These are phyloP conservation scores for Plusia festucae DNA, from an alignment of 2,888 invertebrate species.

Conservation along the genomic window DNA sequence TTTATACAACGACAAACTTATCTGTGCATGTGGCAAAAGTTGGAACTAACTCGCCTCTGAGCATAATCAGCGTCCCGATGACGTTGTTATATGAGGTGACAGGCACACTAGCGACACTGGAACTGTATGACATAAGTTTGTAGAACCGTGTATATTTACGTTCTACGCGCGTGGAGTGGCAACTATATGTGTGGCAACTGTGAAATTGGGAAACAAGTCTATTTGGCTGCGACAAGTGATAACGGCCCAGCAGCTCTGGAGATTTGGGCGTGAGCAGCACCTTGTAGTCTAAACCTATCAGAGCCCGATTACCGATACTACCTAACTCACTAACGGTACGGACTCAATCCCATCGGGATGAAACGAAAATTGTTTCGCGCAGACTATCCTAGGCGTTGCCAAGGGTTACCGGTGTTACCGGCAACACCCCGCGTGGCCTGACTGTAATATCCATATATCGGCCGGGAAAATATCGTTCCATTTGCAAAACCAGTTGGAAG, in stretches of 20 bases:
- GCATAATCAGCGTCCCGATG: not conserved
- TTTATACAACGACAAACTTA: constrained; percentile 16
- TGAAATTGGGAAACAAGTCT: constrained; percentile 58
- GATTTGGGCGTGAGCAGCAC: constrained; percentile 9
- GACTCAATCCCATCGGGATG: constrained; percentile 16
- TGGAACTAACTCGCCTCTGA: not conserved
- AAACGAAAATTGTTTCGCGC: constrained; percentile 43
- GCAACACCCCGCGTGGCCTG: constrained; percentile 8
- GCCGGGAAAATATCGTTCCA: constrained; percentile 43
- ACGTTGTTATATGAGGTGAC: not conserved
- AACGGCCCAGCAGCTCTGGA: constrained; percentile 33
- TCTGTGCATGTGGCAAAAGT: constrained; percentile 1
- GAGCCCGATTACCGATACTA: constrained; percentile 3
- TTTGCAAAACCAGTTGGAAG: constrained; percentile 49
- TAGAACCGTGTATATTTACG: constrained; percentile 22
- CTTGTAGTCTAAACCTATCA: not conserved
- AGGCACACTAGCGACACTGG: not conserved
- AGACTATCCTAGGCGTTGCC: constrained; percentile 39
- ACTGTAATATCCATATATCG: constrained; percentile 33
- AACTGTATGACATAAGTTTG: not conserved
- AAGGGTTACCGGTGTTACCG: constrained; percentile 23
- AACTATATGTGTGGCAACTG: constrained; percentile 51
- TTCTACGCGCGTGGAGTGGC: constrained; percentile 16
- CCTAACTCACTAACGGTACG: not conserved
- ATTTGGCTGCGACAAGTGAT: constrained; percentile 34